These are phyloP conservation scores for Catagonus wagneri DNA, from an alignment of 2,113 vertebrate species.

Conservation along the genomic window DNA sequence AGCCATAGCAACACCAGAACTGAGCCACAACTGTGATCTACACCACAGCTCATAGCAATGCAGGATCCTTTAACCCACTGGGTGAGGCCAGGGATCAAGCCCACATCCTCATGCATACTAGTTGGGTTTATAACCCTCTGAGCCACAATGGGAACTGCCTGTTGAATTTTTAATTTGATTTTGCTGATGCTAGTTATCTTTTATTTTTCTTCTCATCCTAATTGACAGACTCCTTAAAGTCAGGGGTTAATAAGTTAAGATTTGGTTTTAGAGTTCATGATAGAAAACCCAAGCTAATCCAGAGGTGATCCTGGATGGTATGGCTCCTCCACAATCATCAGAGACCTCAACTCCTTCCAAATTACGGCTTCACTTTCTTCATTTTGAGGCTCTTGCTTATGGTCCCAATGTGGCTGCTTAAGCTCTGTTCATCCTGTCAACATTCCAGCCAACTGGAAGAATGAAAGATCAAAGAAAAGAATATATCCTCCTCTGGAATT, in stretches of 20 bases:
- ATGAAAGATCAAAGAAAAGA: neutral
- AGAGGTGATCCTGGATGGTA: neutral
- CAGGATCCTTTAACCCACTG: no score
- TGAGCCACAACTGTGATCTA: no score
- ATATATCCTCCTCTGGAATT: neutral
- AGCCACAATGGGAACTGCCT: neutral
- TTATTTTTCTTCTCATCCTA: neutral
- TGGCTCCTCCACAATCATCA: neutral
- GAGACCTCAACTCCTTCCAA: neutral
- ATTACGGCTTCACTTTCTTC: neutral
- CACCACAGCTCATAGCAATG: no score
- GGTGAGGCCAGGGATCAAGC: no score
- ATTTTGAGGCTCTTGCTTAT: neutral
- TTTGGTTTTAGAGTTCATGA: neutral
- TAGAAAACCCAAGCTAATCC: neutral
- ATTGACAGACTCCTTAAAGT: neutral
- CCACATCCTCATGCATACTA: no score
- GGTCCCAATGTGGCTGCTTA: neutral
- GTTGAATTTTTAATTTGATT: neutral
- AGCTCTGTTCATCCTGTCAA: neutral
- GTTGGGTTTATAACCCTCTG: no score
- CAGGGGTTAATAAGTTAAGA: neutral
- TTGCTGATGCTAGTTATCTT: neutral
- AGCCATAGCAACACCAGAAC: no score
- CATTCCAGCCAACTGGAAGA: neutral